These are phyloP conservation scores for Dynastes hyllus DNA, from an alignment of 2,888 invertebrate species.

Conservation along the genomic window DNA sequence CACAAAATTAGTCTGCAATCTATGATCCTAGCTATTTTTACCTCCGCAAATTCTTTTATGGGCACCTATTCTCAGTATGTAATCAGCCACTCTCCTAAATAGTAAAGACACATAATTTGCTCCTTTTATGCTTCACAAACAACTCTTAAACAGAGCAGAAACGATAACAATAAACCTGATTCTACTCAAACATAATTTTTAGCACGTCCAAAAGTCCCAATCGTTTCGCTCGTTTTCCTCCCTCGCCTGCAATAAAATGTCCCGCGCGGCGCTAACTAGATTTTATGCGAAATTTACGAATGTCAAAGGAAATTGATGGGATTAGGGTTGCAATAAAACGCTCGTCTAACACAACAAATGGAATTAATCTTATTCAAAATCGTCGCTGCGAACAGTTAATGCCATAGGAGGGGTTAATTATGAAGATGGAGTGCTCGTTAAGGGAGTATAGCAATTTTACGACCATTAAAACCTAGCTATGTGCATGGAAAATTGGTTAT, in stretches of 20 bases:
- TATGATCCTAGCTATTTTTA: no score
- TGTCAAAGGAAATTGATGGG: not conserved
- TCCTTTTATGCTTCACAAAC: not conserved
- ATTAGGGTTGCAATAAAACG: slow-evolving; percentile 3
- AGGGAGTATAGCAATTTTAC: not conserved
- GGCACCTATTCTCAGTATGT: no score
- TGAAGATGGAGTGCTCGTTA: not conserved
- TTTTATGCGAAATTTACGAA: no score
- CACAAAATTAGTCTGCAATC: no score
- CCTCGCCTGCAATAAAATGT: not conserved
- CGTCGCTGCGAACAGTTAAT: not conserved
- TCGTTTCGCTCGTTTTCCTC: no score
- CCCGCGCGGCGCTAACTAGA: no score
- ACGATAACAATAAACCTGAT: not conserved
- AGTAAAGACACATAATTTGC: no score
- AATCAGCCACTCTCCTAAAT: no score
- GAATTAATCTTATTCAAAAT: not conserved
- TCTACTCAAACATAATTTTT: not conserved
- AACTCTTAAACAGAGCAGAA: not conserved
- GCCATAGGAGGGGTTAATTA: not conserved
- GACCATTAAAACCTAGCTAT: no score
- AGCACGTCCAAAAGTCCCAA: no score
- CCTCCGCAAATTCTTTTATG: no score
- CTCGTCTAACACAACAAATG: not conserved
- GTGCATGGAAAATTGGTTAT: no score